Conservation (phyloP, 2,113 vertebrate species). For the Mixornis gularis region DNA sequence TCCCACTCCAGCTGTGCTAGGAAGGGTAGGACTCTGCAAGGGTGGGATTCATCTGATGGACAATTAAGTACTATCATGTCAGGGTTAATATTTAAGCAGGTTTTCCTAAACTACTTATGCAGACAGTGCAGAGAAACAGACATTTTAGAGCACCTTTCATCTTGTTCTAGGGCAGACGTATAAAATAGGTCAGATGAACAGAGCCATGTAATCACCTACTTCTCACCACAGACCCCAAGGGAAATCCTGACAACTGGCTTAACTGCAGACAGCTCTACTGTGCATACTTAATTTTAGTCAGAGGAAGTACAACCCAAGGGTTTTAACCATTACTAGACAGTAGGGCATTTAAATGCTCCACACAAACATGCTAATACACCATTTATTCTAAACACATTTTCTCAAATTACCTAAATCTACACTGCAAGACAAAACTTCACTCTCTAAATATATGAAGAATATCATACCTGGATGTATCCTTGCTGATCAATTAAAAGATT, state of each 20-base stretch:
- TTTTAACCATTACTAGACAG: not conserved
- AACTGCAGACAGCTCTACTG: not conserved
- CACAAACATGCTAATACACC: not conserved
- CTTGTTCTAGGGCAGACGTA: not conserved
- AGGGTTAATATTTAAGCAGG: not conserved
- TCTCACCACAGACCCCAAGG: conserved; percentile 5
- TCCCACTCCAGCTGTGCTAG: not conserved
- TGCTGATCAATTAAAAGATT: conserved; percentile 99
- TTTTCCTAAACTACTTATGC: not conserved
- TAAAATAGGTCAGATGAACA: conserved; percentile 38
- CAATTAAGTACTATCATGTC: not conserved
- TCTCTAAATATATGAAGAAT: not conserved
- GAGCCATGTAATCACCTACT: not conserved
- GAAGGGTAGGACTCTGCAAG: not conserved
- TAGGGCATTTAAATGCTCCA: not conserved
- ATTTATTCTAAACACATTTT: not conserved
- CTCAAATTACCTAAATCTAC: not conserved
- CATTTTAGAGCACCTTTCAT: not conserved
- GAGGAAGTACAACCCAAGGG: not conserved
- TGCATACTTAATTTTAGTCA: not conserved
- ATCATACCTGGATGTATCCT: conserved; percentile 96
- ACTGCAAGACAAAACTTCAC: not conserved
- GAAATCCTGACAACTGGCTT: not conserved
- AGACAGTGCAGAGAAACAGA: not conserved
- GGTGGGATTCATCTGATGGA: not conserved